Evolutionary conservation across 1,140 invertebrate species (phyloP).

Genomic region (Atopsyche davidsoni): DNA sequence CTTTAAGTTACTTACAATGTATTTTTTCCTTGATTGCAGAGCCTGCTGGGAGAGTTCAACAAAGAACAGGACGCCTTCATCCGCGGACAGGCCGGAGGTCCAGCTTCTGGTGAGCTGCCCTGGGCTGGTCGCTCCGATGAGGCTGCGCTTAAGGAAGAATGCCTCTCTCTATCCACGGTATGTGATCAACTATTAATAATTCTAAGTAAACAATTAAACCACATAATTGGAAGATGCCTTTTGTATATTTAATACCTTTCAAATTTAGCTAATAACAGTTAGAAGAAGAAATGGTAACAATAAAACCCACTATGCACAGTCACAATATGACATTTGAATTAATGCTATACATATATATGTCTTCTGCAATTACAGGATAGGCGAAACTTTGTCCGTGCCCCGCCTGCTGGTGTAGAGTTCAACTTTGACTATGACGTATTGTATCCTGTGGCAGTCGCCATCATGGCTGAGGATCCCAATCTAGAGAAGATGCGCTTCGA

Average conservation of each 20-base stretch:
- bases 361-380: slow-evolving; percentile 74
- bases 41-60: slow-evolving; percentile 90
- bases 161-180: slow-evolving; percentile 84
- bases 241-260: no score
- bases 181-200: no score
- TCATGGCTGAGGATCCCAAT: slow-evolving; percentile 90
- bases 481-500: slow-evolving; percentile 98
- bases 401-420: slow-evolving; percentile 92
- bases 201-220: no score
- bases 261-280: no score
- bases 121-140: slow-evolving; percentile 90
- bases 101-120: slow-evolving; percentile 71
- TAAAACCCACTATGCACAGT: no score
- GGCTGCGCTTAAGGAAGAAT: slow-evolving; percentile 86
- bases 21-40: slow-evolving; percentile 65
- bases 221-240: no score
- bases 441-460: slow-evolving; percentile 87
- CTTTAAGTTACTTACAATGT: no score
- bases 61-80: slow-evolving; percentile 95
- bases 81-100: slow-evolving; percentile 70
- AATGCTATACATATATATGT: no score
- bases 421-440: slow-evolving; percentile 90
- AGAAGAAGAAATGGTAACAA: no score
- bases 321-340: no score
- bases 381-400: slow-evolving; percentile 93